Conservation (phyloP, 64 coral and sea anemone species). For the Exaiptasia diaphana region DNA sequence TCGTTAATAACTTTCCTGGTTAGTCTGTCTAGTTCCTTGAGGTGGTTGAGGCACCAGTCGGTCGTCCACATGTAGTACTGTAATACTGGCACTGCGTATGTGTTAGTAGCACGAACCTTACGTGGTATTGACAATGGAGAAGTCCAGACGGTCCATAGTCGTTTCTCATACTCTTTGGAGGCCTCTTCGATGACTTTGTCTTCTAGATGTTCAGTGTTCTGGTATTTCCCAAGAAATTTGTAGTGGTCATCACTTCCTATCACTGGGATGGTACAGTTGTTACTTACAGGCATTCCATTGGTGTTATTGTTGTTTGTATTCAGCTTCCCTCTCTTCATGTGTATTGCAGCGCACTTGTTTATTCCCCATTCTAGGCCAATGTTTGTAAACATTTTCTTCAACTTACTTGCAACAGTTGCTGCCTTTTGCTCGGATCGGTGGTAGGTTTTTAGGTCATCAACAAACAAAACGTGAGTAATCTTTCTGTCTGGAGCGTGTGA, state of each 20-base stretch:
- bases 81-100: not conserved
- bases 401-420: not conserved
- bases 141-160: conserved; percentile 10
- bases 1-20: conserved; percentile 2
- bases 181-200: not conserved
- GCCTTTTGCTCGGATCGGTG: not conserved
- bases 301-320: not conserved
- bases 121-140: conserved; percentile 4
- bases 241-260: not conserved
- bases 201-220: conserved; percentile 12
- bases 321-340: not conserved
- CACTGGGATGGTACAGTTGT: not conserved
- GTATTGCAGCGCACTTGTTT: not conserved
- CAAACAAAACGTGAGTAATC: not conserved
- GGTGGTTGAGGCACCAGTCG: not conserved
- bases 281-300: not conserved
- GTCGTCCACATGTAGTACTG: conserved; percentile 7
- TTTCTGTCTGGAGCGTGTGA: not conserved
- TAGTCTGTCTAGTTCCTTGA: conserved; percentile 6
- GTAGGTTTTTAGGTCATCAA: not conserved
- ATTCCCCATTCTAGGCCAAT: conserved; percentile 1
- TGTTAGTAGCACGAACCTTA: not conserved
- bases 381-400: not conserved
- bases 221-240: not conserved
- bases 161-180: not conserved